Percentiles rank a stretch among this genome's conserved stretches.
These are phyloP conservation scores for Chaetorhynchus papuensis DNA, from an alignment of 2,113 vertebrate species.

Conservation along the genomic window DNA sequence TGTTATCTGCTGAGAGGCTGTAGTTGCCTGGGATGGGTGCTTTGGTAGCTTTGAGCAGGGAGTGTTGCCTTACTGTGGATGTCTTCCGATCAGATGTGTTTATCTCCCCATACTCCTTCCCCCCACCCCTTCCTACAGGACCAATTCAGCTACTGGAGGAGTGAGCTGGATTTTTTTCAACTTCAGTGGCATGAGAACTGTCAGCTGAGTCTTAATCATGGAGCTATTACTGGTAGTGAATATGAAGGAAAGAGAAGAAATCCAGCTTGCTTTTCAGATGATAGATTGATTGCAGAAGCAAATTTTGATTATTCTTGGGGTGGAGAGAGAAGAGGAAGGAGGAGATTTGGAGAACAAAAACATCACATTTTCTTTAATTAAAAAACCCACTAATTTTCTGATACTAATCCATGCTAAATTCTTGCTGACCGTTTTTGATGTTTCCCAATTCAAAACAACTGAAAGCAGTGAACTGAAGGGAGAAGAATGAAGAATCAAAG, in stretches of 20 bases:
- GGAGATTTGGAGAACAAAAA: constrained; percentile 1
- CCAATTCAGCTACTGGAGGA: constrained; percentile 7
- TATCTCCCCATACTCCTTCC: background rate
- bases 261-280: constrained; percentile 18
- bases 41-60: background rate
- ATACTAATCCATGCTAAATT: constrained; percentile 10
- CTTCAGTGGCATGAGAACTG: constrained; percentile 2
- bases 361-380: constrained; percentile 21
- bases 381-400: constrained; percentile 16
- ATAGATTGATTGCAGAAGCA: background rate
- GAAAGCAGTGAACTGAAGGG: background rate
- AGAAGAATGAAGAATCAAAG: constrained; percentile 1
- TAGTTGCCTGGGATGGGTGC: background rate
- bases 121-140: background rate
- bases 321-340: background rate
- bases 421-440: background rate
- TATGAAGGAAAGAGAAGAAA: background rate
- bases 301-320: background rate
- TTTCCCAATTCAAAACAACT: constrained; percentile 21
- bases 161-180: constrained; percentile 16
- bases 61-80: background rate
- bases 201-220: constrained; percentile 40
- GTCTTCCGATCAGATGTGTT: background rate
- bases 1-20: constrained; percentile 7
- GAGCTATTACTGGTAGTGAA: constrained; percentile 41